Evolutionary conservation across 2,797 vertebrate species (phyloP), one percentile per base, ranked within the genome.

Genomic region (Crocodylus rhombifer): DNA sequence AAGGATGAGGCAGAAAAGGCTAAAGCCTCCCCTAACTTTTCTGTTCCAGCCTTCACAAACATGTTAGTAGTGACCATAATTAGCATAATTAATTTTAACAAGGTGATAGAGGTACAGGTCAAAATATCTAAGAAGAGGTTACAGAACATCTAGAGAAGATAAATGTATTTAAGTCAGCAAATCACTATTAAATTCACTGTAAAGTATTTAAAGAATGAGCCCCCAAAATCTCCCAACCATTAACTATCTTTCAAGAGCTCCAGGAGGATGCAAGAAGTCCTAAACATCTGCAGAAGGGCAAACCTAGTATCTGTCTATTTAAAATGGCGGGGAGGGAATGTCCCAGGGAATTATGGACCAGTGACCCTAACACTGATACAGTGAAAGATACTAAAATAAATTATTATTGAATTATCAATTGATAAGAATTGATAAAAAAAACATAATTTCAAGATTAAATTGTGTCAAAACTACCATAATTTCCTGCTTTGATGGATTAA

Each of bases 381-480:
- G 13, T 81, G 61, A 91, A 83, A 83, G 6, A 5, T 77, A 62
- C 15, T 78, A 92, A 56, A 2, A 91, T 78, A 78, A 20, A 42
- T 4, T 65, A 60, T 5, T 25, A 74, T 36, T 4, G 7, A 56
- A 36, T 81, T 81, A 64, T 79, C 58, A 87, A 14, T 4, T 58
- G 67, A 80, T 83, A 18, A 67, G 42, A 89, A 92, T 80, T 23
- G 67, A 33, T 14, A 28, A 78, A 89, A 88, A 88, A 92, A 85
- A 57, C 15, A 14, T 60, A 89, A 86, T 63, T 67, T 83, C 15
- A 81, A 60, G 20, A 25, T 81, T 18, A 80, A 78, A 84, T n/a
- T 42, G 5, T 10, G 56, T n/a, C 4, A 60, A 91, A 91, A 62
- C n/a, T 62, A 6, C 87, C 87, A 82, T 30, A 64, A 28, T 75